Evolutionary conservation across 1,140 invertebrate species (phyloP).

Genomic region (Andrena cerasifolii): DNA sequence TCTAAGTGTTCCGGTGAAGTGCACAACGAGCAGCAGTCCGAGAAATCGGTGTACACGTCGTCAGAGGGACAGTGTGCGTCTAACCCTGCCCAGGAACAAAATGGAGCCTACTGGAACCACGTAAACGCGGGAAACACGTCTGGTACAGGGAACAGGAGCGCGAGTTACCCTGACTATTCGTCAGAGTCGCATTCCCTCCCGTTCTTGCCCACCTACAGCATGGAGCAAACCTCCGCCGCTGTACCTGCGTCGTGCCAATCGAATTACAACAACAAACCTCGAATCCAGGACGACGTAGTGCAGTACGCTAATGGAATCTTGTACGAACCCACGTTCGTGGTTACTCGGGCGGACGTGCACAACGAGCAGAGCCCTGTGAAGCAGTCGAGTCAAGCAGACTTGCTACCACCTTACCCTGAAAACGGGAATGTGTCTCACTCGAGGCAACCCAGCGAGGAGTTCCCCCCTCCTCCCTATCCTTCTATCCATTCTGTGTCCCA

Average conservation of each 20-base stretch:
- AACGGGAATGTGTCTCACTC: slow-evolving; percentile 76
- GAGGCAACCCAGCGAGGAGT: slow-evolving; percentile 82
- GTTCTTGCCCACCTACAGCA: slow-evolving; percentile 84
- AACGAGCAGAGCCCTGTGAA: slow-evolving; percentile 89
- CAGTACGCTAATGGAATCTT: slow-evolving; percentile 83
- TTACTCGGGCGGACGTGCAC: slow-evolving; percentile 91
- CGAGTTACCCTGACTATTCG: slow-evolving; percentile 80
- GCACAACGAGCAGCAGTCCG: slow-evolving; percentile 82
- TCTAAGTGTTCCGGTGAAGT: slow-evolving; percentile 86
- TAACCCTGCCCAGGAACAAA: slow-evolving; percentile 72
- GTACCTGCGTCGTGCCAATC: slow-evolving; percentile 56
- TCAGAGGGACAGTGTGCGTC: slow-evolving; percentile 74
- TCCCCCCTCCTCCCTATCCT: slow-evolving; percentile 90
- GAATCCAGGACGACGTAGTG: slow-evolving; percentile 81
- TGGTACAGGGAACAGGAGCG: slow-evolving; percentile 55
- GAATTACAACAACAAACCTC: slow-evolving; percentile 73
- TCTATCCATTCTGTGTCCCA: slow-evolving; percentile 89
- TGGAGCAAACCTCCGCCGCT: slow-evolving; percentile 57
- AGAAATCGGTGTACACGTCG: slow-evolving; percentile 82
- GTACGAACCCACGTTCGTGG: slow-evolving; percentile 82
- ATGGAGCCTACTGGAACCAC: slow-evolving; percentile 76
- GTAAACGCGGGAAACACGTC: slow-evolving; percentile 52
- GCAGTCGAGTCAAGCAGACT: slow-evolving; percentile 64
- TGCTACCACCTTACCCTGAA: slow-evolving; percentile 77
- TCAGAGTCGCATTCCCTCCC: slow-evolving; percentile 86